These are phyloP conservation scores for Kryptopterus vitreolus DNA, from an alignment of 2,797 vertebrate genomes.

Conservation along the genomic window DNA sequence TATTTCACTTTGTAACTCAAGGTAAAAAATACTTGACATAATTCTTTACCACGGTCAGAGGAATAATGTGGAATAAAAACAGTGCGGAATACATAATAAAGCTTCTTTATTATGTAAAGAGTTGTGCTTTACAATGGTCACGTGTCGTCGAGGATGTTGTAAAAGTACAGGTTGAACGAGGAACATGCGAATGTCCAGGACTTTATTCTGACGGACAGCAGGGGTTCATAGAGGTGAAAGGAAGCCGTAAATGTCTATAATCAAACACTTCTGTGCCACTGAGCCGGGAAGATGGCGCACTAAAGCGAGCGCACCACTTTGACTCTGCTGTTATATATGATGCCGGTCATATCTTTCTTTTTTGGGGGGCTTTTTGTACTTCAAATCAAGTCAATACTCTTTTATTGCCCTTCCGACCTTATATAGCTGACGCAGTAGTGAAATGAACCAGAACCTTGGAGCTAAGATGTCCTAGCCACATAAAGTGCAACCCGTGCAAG, in stretches of 20 bases:
- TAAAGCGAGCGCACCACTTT: conserved; percentile 29
- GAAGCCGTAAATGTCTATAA: conserved; percentile 39
- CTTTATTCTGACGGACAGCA: conserved; percentile 38
- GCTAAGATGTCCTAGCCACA: too few species aligned
- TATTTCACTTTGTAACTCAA: not conserved
- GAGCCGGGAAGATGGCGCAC: conserved; percentile 18
- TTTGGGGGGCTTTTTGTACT: not conserved
- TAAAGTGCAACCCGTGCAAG: too few species aligned
- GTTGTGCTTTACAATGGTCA: not conserved
- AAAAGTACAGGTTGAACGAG: not conserved
- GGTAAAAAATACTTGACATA: not conserved
- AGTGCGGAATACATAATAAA: too few species aligned
- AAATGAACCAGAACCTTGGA: too few species aligned
- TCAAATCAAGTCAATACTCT: too few species aligned
- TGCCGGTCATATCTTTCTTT: conserved; percentile 20
- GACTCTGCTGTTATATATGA: conserved; percentile 29
- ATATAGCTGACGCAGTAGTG: too few species aligned
- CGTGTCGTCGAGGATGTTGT: not conserved
- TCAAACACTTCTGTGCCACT: conserved; percentile 38
- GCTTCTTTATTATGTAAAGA: not conserved
- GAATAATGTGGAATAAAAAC: not conserved
- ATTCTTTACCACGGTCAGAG: not conserved
- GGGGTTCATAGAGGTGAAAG: conserved; percentile 51
- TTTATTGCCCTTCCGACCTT: too few species aligned
- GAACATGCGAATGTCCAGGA: conserved; percentile 25